phyloP scores from a whole-genome alignment of 2,888 invertebrate species.

The Brenthis ino region DNA sequence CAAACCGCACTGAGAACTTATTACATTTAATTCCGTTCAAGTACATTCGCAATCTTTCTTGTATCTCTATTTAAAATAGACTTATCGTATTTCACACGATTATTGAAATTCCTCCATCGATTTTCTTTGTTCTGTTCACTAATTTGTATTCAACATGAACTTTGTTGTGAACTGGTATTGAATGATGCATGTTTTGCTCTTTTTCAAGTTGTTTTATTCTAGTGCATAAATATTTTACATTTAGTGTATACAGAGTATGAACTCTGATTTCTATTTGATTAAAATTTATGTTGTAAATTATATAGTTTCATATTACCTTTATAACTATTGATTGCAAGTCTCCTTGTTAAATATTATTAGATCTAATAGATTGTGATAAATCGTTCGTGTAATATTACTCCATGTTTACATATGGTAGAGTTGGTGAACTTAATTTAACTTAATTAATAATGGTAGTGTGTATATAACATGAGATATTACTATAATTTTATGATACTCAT shows the following conservation, averaged over 20 bases:
- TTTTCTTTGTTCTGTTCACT: constrained; percentile 19
- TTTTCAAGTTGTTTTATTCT: constrained; percentile 9
- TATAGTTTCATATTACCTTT: too few relatives aligned
- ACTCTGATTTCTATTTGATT: neutral
- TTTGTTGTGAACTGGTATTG: constrained; percentile 10
- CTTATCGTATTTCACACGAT: constrained; percentile 30
- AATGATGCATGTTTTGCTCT: constrained; percentile 19
- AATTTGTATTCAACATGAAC: constrained; percentile 33
- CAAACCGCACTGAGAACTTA: neutral
- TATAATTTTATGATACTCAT: too few relatives aligned
- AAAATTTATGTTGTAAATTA: too few relatives aligned
- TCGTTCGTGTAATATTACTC: too few relatives aligned
- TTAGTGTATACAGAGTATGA: too few relatives aligned
- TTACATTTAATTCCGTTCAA: constrained; percentile 5
- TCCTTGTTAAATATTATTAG: too few relatives aligned
- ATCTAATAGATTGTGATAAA: too few relatives aligned
- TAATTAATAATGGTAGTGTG: too few relatives aligned
- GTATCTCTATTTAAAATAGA: constrained; percentile 24
- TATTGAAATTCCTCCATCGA: constrained; percentile 21
- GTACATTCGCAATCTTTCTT: constrained; percentile 19
- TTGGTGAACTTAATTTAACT: too few relatives aligned
- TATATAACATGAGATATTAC: too few relatives aligned
- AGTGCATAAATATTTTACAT: constrained; percentile 1
- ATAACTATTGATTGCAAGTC: too few relatives aligned
- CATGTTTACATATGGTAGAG: too few relatives aligned